Base-by-base conservation (phyloP, 2,113 vertebrate species). In the Hyperoodon ampullatus region DNA sequence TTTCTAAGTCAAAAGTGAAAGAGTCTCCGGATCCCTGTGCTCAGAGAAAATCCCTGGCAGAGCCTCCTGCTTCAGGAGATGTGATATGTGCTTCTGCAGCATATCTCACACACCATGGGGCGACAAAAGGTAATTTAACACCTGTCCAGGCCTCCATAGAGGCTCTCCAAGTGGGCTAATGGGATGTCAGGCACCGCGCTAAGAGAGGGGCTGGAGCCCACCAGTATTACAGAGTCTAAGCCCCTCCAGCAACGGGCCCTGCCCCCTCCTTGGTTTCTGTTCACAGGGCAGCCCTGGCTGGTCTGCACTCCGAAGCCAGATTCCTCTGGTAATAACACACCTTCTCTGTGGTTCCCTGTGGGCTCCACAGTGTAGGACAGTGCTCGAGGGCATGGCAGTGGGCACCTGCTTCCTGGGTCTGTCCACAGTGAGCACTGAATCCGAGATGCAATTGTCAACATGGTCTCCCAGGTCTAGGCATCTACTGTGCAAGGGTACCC, bases 91-190 rank as follows among this genome's bases (percentile, higher is more conserved):
- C 93, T 93, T 93, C 93, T 85, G 89, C 28, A 75, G 94, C 53
- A 61, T 13, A 42, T 93, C 78, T 93, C 6, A 1, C 83, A 92
- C 72, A 97, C 95, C 95, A 92, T 91, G 92, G 95, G 90, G 83
- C 95, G 97, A 96, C 1, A 12, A 97, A 97, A 97, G 97, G 90
- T 81, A 94, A 96, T 97, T 96, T 97, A 95, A 98, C 96, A 97
- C 96, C 92, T 97, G 92, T 72, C 89, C 55, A 28, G 92, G 47
- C 85, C 47, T 92, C 87, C 80, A 84, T 16, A 61, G 95, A 87
- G 94, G 65, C 63, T 95, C 92, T 97, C 82, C 83, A 58, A n/a
- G 82, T 94, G 92, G 74, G 75, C 95, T 97, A 87, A 93, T 95
- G 91, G 93, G 80, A 95, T 82, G 78, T 39, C 1, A 2, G 53